A percentile compares a stretch with the other conserved stretches of the same genome.
phyloP scores from a whole-genome alignment of 2,797 vertebrate genomes.

The Brotula barbata region DNA sequence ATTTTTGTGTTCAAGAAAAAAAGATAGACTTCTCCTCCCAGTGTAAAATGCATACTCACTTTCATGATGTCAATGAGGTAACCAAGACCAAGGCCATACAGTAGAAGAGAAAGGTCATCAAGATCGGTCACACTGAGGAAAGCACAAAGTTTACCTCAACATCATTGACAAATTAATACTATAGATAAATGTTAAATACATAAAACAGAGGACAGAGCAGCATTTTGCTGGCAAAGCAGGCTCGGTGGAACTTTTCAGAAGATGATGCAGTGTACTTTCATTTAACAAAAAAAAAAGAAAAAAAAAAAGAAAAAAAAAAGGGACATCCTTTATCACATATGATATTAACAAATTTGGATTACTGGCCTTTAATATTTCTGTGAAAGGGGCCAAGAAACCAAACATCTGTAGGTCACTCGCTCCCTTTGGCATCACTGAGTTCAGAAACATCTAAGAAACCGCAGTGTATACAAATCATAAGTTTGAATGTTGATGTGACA shows the following conservation, averaged over 20 bases:
- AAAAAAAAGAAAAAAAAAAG: too few relatives aligned
- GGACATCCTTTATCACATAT: too few relatives aligned
- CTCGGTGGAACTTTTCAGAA: too few relatives aligned
- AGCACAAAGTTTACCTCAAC: constrained; percentile 32
- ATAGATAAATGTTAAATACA: too few relatives aligned
- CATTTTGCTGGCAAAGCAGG: too few relatives aligned
- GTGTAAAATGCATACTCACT: constrained; percentile 55
- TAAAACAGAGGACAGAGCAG: too few relatives aligned
- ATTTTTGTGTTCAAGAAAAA: too few relatives aligned
- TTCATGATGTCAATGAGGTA: constrained; percentile 80
- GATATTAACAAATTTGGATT: too few relatives aligned
- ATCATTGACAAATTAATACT: too few relatives aligned
- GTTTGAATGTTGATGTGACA: constrained; percentile 2
- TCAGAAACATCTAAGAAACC: constrained; percentile 33
- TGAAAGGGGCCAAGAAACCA: not conserved
- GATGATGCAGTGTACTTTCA: too few relatives aligned
- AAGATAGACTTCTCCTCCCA: not conserved
- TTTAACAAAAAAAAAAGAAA: too few relatives aligned
- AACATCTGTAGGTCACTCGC: not conserved
- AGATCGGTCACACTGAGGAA: constrained; percentile 77
- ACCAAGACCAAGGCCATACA: constrained; percentile 88
- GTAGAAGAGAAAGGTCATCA: constrained; percentile 86
- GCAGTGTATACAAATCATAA: not conserved
- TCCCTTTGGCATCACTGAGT: constrained; percentile 18
- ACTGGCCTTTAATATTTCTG: too few relatives aligned